Evolutionary conservation across 2,888 invertebrate genomes (phyloP).

Genomic region (Drosophila limbata): DNA sequence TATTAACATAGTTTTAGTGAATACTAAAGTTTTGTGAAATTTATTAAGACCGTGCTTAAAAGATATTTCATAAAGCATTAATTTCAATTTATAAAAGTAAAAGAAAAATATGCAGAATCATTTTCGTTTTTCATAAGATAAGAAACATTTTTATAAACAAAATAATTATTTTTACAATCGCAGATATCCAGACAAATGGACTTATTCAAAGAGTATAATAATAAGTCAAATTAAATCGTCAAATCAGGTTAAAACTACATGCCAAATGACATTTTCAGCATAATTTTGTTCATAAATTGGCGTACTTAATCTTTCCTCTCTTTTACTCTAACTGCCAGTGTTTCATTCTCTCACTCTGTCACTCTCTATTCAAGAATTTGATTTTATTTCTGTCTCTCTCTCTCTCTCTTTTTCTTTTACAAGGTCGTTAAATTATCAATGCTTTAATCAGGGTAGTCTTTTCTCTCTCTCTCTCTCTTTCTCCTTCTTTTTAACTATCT

Average conservation of each 20-base stretch:
- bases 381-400: background rate
- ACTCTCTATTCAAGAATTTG: background rate
- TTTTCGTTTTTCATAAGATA: no score
- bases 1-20: no score
- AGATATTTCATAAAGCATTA: no score
- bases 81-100: no score
- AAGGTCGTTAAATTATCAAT: slow-evolving; percentile 19
- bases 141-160: no score
- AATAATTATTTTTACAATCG: no score
- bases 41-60: no score
- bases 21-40: no score
- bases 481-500: background rate
- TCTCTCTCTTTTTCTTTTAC: background rate
- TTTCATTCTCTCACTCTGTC: background rate
- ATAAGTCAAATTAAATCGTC: background rate
- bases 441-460: slow-evolving; percentile 3
- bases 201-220: background rate
- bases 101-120: no score
- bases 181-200: no score
- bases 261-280: background rate
- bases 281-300: background rate
- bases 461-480: background rate
- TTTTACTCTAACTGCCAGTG: background rate
- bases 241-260: background rate
- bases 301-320: background rate